Conservation (phyloP, 2,888 invertebrate genomes). For the Cosmia trapezina region DNA sequence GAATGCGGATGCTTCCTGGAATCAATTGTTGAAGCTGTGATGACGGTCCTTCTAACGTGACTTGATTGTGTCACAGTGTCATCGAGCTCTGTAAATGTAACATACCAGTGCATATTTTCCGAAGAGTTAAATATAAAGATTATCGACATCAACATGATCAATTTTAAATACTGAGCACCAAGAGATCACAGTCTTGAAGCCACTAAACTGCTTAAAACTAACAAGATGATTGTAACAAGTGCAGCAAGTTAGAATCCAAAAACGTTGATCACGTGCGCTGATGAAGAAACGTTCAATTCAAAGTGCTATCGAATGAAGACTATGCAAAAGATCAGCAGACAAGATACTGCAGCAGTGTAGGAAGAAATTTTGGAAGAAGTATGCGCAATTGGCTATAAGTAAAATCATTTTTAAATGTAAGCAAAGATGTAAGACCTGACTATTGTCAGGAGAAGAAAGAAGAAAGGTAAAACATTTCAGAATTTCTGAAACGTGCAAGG, state of each 20-base stretch:
- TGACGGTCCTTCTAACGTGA: slow-evolving; percentile 49
- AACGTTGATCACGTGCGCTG: background rate
- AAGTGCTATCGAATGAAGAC: background rate
- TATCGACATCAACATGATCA: background rate
- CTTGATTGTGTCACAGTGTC: slow-evolving; percentile 18
- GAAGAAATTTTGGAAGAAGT: background rate
- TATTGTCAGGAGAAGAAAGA: background rate
- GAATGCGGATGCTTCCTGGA: slow-evolving; percentile 87
- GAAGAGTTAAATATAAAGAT: background rate
- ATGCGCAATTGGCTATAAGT: background rate
- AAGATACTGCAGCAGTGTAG: no score
- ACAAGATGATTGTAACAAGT: background rate
- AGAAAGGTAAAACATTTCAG: background rate
- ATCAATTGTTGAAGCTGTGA: slow-evolving; percentile 75
- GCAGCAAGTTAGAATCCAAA: background rate
- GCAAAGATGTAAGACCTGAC: background rate
- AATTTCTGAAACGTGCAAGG: background rate
- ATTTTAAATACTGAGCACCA: background rate
- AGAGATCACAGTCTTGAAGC: background rate
- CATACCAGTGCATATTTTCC: background rate
- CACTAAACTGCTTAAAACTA: background rate
- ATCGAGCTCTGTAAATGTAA: slow-evolving; percentile 4
- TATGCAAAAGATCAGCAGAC: background rate
- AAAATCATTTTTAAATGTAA: background rate
- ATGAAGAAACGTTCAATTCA: background rate